Conservation (phyloP, 2,797 vertebrate genomes). For the Zenarchopterus dispar region DNA sequence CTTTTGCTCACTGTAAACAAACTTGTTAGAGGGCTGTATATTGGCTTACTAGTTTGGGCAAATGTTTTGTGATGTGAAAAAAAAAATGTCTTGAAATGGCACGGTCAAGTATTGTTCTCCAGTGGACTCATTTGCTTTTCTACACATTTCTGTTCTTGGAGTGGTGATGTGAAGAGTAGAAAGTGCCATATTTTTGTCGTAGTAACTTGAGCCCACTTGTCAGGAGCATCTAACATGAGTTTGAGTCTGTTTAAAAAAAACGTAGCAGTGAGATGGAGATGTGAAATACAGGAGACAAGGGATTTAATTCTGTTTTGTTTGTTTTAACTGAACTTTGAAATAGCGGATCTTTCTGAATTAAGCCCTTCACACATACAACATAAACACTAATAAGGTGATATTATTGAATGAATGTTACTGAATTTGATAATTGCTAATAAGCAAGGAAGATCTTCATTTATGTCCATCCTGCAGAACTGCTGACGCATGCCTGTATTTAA, state of each 20-base stretch:
- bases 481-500: conserved; percentile 17
- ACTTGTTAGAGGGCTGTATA: conserved; percentile 7
- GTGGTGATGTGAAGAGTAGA: background rate
- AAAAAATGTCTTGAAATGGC: conserved; percentile 29
- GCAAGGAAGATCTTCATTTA: conserved; percentile 3
- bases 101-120: background rate
- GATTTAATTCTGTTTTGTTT: too few relatives aligned
- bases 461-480: conserved; percentile 5
- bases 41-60: background rate
- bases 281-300: background rate
- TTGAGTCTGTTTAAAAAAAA: conserved; percentile 17
- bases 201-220: conserved; percentile 14
- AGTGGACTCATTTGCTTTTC: background rate
- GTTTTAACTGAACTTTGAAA: conserved; percentile 32
- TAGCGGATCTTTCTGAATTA: conserved; percentile 3
- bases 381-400: background rate
- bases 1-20: conserved; percentile 16
- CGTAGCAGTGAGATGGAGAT: background rate
- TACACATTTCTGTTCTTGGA: conserved; percentile 1
- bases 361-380: background rate
- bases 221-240: background rate
- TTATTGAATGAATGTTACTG: too few relatives aligned
- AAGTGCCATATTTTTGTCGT: conserved; percentile 1
- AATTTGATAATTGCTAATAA: background rate
- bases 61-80: conserved; percentile 38